Evolutionary conservation across 2,113 vertebrate genomes (phyloP).

Genomic region (Mormyrus lacerda): DNA sequence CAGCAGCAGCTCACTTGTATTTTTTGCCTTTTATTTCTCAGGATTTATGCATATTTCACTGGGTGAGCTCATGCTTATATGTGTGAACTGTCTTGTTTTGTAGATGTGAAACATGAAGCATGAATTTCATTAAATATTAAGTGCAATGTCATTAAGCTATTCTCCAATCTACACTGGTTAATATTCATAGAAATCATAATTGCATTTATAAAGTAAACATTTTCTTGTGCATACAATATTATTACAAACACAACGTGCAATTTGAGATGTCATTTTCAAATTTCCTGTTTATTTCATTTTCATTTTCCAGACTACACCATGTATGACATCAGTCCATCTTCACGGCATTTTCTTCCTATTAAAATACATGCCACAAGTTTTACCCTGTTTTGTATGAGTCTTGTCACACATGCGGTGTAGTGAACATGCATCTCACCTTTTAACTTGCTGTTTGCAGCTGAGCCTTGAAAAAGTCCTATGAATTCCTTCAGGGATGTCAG

Average conservation of each 20-base stretch:
- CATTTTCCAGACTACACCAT: not conserved
- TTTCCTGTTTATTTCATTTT: not conserved
- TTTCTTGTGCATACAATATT: not conserved
- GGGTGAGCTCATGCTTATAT: not conserved
- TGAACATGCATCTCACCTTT: slow-evolving; percentile 41
- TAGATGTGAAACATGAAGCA: not conserved
- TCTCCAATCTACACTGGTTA: not conserved
- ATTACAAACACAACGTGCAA: not conserved
- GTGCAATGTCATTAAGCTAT: not conserved
- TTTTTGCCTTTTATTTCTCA: not conserved
- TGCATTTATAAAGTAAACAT: not conserved
- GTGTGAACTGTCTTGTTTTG: not conserved
- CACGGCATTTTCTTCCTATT: not conserved
- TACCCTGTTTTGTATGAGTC: not conserved
- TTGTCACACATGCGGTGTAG: slow-evolving; percentile 41
- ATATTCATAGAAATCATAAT: not conserved
- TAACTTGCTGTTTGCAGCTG: slow-evolving; percentile 24
- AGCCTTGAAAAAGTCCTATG: slow-evolving; percentile 12
- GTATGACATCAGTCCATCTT: not conserved
- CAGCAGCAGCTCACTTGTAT: not conserved
- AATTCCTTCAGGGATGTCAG: not conserved
- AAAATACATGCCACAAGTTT: not conserved
- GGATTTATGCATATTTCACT: not conserved
- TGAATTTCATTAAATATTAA: not conserved
- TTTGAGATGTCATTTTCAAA: not conserved